Conservation (phyloP, 1,140 invertebrate genomes). For the Homarus americanus region DNA sequence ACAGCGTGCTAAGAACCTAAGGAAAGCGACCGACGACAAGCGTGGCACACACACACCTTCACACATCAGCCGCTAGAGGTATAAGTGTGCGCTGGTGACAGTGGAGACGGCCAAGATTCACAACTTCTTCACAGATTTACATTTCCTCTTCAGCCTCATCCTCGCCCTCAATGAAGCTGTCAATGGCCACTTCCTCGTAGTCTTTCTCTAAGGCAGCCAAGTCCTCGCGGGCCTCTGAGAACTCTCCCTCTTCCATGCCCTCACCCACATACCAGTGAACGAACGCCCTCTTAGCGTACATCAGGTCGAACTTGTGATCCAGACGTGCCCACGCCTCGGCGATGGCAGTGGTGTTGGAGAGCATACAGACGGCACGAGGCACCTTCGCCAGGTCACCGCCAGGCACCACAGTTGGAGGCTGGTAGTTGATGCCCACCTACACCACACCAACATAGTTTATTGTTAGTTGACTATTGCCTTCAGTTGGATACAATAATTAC, state of each 20-base stretch:
- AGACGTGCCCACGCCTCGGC: constrained; percentile 35
- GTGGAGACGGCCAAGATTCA: background rate
- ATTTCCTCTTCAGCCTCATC: constrained; percentile 27
- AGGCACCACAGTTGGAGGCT: constrained; percentile 35
- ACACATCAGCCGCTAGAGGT: background rate
- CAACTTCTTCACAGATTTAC: background rate
- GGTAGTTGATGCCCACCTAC: constrained; percentile 36
- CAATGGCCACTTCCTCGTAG: constrained; percentile 31
- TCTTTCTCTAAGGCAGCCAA: constrained; percentile 33
- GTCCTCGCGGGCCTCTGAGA: constrained; percentile 37
- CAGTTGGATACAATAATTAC: no score
- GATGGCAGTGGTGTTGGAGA: constrained; percentile 41
- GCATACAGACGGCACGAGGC: constrained; percentile 35
- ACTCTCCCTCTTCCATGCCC: constrained; percentile 44
- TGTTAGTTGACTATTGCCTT: no score
- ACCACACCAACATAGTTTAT: background rate
- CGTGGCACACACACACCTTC: background rate
- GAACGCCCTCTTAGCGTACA: constrained; percentile 34
- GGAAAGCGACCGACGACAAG: constrained; percentile 1
- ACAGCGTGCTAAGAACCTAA: background rate
- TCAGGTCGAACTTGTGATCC: constrained; percentile 40
- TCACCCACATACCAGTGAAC: constrained; percentile 41
- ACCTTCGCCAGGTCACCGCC: constrained; percentile 32
- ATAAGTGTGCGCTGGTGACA: background rate
- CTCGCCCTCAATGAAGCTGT: constrained; percentile 6